phyloP scores from a whole-genome alignment of 2,113 vertebrate genomes.

The Artemisiospiza belli region DNA sequence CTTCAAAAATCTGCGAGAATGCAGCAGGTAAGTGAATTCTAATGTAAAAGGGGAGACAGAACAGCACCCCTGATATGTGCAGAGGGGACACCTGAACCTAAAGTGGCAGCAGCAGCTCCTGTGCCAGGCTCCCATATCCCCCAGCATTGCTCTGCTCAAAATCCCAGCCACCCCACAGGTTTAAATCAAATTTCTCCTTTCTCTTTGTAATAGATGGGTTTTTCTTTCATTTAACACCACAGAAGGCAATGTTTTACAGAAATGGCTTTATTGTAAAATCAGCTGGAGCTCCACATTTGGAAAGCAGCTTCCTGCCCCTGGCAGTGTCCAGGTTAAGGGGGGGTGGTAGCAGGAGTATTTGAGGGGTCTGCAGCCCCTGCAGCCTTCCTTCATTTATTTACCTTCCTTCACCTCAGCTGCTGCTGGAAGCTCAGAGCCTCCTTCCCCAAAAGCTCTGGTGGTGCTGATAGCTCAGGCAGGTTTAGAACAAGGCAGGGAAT shows the following conservation, averaged over 20 bases:
- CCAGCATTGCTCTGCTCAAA: background rate
- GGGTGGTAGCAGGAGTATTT: fast-evolving
- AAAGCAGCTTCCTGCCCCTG: background rate
- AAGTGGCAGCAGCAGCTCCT: background rate
- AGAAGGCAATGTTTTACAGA: background rate
- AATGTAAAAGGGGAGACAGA: background rate
- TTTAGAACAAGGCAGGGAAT: background rate
- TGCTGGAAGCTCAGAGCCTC: background rate
- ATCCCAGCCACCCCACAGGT: background rate
- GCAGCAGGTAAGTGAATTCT: background rate
- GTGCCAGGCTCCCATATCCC: background rate
- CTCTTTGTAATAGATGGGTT: background rate
- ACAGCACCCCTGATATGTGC: background rate
- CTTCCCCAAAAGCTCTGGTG: background rate
- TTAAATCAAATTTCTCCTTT: background rate
- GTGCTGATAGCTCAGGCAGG: background rate
- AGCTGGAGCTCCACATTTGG: background rate
- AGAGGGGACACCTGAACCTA: background rate
- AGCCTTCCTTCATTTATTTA: background rate
- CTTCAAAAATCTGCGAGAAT: background rate
- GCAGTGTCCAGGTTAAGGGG: background rate
- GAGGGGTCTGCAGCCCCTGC: background rate
- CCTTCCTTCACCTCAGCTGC: background rate
- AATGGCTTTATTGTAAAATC: background rate
- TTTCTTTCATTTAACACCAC: background rate